Evolutionary conservation across 2,797 vertebrate species (phyloP), one percentile per base, ranked within the genome.

Genomic region (Phalloptychus januarius): DNA sequence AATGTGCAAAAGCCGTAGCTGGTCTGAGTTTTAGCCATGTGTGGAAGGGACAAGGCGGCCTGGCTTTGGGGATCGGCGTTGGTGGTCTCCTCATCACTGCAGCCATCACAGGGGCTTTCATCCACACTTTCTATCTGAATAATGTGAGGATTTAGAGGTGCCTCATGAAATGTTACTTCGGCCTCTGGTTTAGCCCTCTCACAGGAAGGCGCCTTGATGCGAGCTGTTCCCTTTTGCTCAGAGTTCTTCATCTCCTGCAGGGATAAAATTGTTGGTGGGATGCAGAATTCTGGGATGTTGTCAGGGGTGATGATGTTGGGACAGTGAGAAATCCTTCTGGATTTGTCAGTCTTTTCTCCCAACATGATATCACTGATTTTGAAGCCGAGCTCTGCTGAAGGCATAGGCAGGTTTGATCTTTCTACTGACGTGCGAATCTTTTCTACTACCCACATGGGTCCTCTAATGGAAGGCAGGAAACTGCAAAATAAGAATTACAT

Each of bases 1-100:
- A 99, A 90, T 5, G 97, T 96, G 88, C 97, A 99, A 90, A 99
- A 99, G 54, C 98, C 98, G 0, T 99, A 99, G 80, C 96, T 97
- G 65, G 97, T 97, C 88, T 92, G 97, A 16, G 94, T 91, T 90
- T 95, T 96, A 76, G 95, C 94, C 81, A 96, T 76, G 73, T 96
- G 96, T 0, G 95, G 96, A 77, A 96, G 92, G 2, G 96, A 96
- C 73, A 96, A 89, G 4, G 96, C 96, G 0, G 96, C 96, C 88
- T 97, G 96, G 82, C 97, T 96, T 72, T 95, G 96, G 2, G 97
- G 97, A 84, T 97, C 95, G 0, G 96, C 96, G 71, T 98, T 96
- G 75, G 98, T 96, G 88, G 93, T 93, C 86, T 97, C 94, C 84
- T 97, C 96, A 69, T 97, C 92, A 25, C 93, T 93, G 86, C 84